Percentiles rank a stretch among this genome's conserved stretches.
phyloP scores from a whole-genome alignment of 2,797 vertebrate genomes.

The Mormyrus proboscirostris region DNA sequence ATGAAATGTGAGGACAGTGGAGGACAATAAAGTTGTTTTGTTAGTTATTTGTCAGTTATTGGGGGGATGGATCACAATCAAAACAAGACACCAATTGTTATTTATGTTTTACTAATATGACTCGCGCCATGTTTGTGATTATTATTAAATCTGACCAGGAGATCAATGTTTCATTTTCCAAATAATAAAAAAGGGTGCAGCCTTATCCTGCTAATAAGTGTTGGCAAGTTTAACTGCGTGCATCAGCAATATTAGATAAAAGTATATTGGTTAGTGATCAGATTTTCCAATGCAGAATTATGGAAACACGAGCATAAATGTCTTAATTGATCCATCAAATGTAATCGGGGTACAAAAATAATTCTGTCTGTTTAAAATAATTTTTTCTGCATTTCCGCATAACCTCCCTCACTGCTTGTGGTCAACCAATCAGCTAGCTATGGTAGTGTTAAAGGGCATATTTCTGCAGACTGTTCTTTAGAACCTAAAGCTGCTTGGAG shows the following conservation, averaged over 20 bases:
- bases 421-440: background rate
- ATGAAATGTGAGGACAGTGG: background rate
- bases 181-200: background rate
- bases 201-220: background rate
- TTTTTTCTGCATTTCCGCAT: background rate
- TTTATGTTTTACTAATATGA: background rate
- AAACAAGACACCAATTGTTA: background rate
- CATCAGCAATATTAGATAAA: background rate
- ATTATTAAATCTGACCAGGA: background rate
- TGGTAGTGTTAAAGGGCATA: background rate
- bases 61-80: background rate
- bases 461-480: background rate
- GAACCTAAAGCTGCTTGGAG: background rate
- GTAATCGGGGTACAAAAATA: background rate
- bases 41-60: background rate
- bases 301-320: background rate
- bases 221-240: background rate
- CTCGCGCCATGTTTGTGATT: background rate
- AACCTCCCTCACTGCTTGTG: background rate
- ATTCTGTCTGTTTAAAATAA: background rate
- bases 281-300: background rate
- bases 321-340: background rate
- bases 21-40: background rate
- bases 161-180: background rate
- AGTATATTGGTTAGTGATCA: background rate